Conservation (phyloP, 2,797 vertebrate genomes). For the Coregonus sp. region DNA sequence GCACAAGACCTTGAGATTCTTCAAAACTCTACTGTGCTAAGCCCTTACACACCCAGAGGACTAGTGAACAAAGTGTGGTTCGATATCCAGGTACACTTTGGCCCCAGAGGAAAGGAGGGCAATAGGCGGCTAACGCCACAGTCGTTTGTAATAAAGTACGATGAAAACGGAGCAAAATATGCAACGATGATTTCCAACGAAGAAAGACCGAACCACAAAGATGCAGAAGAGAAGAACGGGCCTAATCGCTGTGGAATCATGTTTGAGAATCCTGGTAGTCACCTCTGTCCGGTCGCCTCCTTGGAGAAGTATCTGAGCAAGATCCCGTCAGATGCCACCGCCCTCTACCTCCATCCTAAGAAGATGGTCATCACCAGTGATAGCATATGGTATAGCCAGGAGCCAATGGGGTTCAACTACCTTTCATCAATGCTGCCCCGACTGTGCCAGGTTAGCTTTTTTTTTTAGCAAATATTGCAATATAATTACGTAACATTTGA, state of each 20-base stretch:
- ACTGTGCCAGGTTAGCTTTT: not conserved
- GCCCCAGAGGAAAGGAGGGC: conserved; percentile 24
- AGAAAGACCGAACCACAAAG: conserved; percentile 18
- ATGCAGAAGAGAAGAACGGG: conserved; percentile 6
- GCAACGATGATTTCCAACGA: conserved; percentile 30
- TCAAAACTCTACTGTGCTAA: conserved; percentile 5
- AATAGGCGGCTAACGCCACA: conserved; percentile 28
- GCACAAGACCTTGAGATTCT: conserved; percentile 1
- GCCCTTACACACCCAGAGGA: conserved; percentile 11
- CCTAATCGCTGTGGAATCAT: conserved; percentile 13
- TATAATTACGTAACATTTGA: too few species aligned
- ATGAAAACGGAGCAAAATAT: conserved; percentile 32
- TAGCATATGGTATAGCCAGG: not conserved
- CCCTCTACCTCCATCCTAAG: not conserved
- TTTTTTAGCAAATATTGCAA: not conserved
- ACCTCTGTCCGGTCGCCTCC: conserved; percentile 15
- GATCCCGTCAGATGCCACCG: not conserved
- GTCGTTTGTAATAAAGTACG: conserved; percentile 3
- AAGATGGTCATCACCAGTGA: conserved; percentile 1
- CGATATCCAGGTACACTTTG: conserved; percentile 40
- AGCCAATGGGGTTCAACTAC: conserved; percentile 1
- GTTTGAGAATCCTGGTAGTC: conserved; percentile 31
- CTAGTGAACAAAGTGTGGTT: conserved; percentile 39
- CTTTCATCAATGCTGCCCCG: not conserved
- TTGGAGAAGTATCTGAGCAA: conserved; percentile 8